Conservation (phyloP, 1,140 invertebrate species). For the Drosophila lini region DNA sequence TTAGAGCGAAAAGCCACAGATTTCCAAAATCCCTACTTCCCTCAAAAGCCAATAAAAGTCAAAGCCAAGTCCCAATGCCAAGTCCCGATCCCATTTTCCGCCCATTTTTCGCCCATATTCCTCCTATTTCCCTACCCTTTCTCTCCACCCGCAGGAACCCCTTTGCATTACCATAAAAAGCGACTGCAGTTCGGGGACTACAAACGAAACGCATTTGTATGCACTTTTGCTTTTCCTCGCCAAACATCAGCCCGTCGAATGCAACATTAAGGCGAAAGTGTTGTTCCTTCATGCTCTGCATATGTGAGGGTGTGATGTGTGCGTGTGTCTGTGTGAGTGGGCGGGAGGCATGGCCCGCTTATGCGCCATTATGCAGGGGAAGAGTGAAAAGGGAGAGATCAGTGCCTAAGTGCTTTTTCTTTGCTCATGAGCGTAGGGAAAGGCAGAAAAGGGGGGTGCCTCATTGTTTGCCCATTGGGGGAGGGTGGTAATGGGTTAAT, state of each 20-base stretch:
- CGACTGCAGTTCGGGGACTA: conserved; percentile 51
- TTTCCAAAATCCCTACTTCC: conserved; percentile 13
- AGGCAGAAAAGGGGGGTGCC: not conserved
- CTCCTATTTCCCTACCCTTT: conserved; percentile 1
- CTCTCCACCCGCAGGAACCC: not conserved
- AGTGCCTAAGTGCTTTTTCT: conserved; percentile 72
- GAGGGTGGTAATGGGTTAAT: not conserved
- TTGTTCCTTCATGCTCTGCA: conserved; percentile 24
- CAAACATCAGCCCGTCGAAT: conserved; percentile 45
- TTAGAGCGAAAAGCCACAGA: conserved; percentile 6
- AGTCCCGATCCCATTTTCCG: conserved; percentile 18
- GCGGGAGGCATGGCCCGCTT: conserved; percentile 18
- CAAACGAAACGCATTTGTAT: conserved; percentile 73
- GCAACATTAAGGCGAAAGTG: conserved; percentile 68
- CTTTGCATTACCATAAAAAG: conserved; percentile 62
- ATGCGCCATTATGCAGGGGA: conserved; percentile 51
- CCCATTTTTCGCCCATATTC: conserved; percentile 8
- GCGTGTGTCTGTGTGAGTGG: conserved; percentile 5
- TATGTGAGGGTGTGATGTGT: conserved; percentile 1
- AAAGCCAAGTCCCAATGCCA: conserved; percentile 37
- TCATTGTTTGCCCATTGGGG: conserved; percentile 64
- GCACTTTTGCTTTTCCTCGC: conserved; percentile 60
- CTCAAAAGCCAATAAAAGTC: conserved; percentile 50
- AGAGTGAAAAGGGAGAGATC: conserved; percentile 9
- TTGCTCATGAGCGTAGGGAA: conserved; percentile 47